Percentiles rank a stretch among this genome's conserved stretches.
phyloP scores from a whole-genome alignment of 2,797 vertebrate genomes.

The Scolopax bukidnonensis region DNA sequence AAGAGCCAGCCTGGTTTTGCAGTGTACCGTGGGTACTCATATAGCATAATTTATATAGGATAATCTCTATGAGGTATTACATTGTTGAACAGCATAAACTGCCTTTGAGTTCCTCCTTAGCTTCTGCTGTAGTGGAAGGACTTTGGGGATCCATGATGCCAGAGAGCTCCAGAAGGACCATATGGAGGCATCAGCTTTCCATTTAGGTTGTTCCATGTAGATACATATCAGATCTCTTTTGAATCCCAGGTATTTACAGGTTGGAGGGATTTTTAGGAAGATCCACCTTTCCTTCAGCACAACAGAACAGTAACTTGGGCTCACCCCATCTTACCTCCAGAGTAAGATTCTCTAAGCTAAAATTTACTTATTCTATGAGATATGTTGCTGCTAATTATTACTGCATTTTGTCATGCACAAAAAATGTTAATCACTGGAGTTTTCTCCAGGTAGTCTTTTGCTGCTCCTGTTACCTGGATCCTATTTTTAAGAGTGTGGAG shows the following conservation, averaged over 20 bases:
- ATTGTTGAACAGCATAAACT: not conserved
- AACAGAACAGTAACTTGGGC: not conserved
- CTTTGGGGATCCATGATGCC: not conserved
- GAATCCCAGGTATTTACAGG: not conserved
- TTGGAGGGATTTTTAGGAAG: not conserved
- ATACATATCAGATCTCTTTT: not conserved
- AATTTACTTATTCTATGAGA: not conserved
- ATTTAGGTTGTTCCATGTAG: not conserved
- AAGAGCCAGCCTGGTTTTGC: not conserved
- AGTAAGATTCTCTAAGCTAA: not conserved
- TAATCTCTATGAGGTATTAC: not conserved
- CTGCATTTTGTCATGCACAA: not conserved
- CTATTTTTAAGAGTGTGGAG: not conserved
- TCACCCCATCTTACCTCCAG: not conserved
- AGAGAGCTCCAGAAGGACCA: not conserved
- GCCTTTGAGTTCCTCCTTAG: not conserved
- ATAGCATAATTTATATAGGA: too few relatives aligned
- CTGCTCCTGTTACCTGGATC: not conserved
- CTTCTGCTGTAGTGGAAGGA: not conserved
- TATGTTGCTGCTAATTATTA: not conserved
- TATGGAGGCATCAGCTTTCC: not conserved
- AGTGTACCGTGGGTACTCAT: too few relatives aligned
- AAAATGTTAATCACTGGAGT: not conserved
- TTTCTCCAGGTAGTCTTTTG: not conserved
- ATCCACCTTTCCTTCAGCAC: not conserved